These are phyloP conservation scores for Heliangelus exortis DNA, from an alignment of 2,797 vertebrate genomes.

Conservation along the genomic window DNA sequence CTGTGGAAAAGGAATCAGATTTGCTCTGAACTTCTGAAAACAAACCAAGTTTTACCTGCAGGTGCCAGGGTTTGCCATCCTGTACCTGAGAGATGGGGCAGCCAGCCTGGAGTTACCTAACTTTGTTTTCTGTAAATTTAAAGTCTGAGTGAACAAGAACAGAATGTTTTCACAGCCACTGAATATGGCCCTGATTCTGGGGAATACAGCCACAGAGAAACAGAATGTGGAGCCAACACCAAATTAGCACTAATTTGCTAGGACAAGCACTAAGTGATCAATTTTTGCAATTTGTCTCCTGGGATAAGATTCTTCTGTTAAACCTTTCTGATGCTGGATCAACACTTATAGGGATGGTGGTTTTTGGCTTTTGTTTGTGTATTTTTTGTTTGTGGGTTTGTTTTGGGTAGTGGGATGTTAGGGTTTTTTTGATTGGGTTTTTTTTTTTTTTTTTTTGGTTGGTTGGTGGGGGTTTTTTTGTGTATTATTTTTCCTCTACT, in stretches of 20 bases:
- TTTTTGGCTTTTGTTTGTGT: accelerated
- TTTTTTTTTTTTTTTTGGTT: too few relatives aligned
- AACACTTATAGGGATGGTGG: background rate
- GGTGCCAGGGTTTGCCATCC: background rate
- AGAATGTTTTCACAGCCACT: background rate
- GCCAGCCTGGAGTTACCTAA: background rate
- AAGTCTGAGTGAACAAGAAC: background rate
- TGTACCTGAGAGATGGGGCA: background rate
- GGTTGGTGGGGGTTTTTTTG: accelerated
- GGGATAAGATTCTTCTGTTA: background rate
- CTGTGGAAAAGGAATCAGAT: background rate
- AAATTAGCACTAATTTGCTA: constrained; percentile 3
- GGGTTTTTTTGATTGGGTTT: too few relatives aligned
- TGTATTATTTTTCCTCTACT: background rate
- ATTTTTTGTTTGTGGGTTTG: background rate
- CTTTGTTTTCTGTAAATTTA: background rate
- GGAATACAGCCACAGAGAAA: background rate
- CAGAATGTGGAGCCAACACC: background rate
- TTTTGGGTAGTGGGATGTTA: accelerated
- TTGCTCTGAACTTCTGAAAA: background rate
- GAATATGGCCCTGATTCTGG: background rate
- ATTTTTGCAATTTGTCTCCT: background rate
- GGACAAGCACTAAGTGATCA: background rate
- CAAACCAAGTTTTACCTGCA: background rate
- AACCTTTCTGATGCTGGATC: background rate